These are phyloP conservation scores for Sycobia sp. DNA, from an alignment of 1,140 invertebrate genomes.

Conservation along the genomic window DNA sequence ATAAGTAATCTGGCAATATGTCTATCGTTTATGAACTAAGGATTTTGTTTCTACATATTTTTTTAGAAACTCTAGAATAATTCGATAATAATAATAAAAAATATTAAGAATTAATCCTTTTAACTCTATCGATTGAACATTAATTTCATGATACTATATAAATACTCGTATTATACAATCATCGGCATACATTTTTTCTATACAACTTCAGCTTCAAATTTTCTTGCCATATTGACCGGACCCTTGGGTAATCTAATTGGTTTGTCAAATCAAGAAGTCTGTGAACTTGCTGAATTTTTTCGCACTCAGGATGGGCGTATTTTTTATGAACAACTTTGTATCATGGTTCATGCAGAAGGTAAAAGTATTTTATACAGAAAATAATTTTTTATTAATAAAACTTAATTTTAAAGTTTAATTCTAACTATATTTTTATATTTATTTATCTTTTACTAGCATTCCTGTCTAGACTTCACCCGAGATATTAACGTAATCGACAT, in stretches of 20 bases:
- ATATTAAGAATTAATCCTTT: too few species aligned
- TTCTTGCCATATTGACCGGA: conserved; percentile 70
- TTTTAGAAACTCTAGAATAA: too few species aligned
- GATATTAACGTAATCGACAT: too few species aligned
- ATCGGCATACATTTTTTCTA: not conserved
- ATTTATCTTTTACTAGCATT: too few species aligned
- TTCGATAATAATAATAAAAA: too few species aligned
- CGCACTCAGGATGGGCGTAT: conserved; percentile 73
- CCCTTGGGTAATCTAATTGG: conserved; percentile 66
- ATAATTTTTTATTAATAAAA: not conserved
- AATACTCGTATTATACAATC: not conserved
- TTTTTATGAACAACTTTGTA: conserved; percentile 73
- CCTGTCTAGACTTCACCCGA: too few species aligned
- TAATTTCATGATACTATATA: too few species aligned
- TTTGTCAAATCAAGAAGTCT: conserved; percentile 70
- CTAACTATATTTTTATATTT: not conserved
- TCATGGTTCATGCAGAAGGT: conserved; percentile 69
- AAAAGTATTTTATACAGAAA: conserved; percentile 18
- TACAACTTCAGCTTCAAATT: conserved; percentile 66
- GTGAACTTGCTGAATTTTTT: conserved; percentile 75
- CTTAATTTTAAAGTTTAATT: not conserved
- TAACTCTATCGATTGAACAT: too few species aligned
- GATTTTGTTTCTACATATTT: too few species aligned
- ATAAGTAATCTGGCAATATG: too few species aligned
- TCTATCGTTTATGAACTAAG: too few species aligned